These are phyloP conservation scores for Portevinia maculata DNA, from an alignment of 2,888 invertebrate species.

Conservation along the genomic window DNA sequence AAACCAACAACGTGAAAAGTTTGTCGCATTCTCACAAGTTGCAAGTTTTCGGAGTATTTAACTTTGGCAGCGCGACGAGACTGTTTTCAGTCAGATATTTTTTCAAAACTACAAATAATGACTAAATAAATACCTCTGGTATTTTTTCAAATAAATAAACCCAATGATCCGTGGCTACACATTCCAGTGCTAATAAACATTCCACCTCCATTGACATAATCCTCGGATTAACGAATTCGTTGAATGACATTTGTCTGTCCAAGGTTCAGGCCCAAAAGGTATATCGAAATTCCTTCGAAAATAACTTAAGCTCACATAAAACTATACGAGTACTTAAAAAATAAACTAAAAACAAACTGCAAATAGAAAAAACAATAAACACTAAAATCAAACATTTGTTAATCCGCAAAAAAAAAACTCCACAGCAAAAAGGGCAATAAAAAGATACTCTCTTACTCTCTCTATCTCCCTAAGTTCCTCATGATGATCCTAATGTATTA, in stretches of 20 bases:
- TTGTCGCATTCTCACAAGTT: too few species aligned
- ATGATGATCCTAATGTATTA: too few species aligned
- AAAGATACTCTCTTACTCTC: too few species aligned
- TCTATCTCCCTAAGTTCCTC: neutral
- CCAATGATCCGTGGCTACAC: neutral
- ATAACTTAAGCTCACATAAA: slow-evolving; percentile 10
- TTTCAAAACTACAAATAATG: too few species aligned
- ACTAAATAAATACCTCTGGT: too few species aligned
- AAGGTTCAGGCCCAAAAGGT: neutral
- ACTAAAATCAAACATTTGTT: slow-evolving; percentile 60
- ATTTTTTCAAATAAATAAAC: neutral
- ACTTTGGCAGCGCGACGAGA: too few species aligned
- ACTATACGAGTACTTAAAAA: slow-evolving; percentile 17
- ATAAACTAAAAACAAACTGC: slow-evolving; percentile 41
- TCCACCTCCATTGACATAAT: neutral
- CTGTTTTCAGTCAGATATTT: too few species aligned
- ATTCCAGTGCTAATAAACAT: neutral
- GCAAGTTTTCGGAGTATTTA: too few species aligned
- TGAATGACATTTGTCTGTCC: slow-evolving; percentile 6
- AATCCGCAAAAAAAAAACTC: slow-evolving; percentile 33
- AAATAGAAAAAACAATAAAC: slow-evolving; percentile 44
- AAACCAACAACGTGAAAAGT: too few species aligned
- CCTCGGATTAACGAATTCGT: neutral
- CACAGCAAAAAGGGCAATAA: slow-evolving; percentile 23
- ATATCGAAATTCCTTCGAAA: neutral